Evolutionary conservation across 2,113 vertebrate species (phyloP).

Genomic region (Sapayoa aenigma): DNA sequence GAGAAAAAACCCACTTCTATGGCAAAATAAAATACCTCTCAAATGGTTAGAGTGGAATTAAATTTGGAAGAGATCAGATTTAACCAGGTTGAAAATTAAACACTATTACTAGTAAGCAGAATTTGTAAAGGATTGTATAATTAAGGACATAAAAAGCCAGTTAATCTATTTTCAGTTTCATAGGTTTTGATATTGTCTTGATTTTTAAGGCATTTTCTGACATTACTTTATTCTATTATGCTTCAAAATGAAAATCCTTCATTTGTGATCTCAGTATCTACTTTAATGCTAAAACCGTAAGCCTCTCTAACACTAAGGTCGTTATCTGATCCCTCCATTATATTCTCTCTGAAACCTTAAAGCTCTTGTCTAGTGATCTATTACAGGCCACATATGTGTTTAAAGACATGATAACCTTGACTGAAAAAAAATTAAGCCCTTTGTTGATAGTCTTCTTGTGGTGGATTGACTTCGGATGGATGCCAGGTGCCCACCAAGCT

Average conservation of each 20-base stretch:
- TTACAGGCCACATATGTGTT: not conserved
- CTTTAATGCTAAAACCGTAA: slow-evolving; percentile 5
- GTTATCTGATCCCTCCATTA: not conserved
- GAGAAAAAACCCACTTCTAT: not conserved
- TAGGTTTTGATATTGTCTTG: not conserved
- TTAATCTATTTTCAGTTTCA: not conserved
- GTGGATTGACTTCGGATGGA: not conserved
- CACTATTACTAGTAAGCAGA: not conserved
- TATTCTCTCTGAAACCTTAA: not conserved
- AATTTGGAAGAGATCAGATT: not conserved
- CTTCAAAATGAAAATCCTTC: not conserved
- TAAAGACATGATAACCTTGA: not conserved
- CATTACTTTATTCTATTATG: not conserved
- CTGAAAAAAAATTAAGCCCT: not conserved
- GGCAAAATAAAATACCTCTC: not conserved
- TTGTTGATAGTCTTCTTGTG: not conserved
- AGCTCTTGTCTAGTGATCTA: not conserved
- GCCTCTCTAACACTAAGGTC: not conserved
- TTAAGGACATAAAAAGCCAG: not conserved
- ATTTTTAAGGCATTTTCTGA: not conserved
- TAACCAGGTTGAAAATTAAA: not conserved
- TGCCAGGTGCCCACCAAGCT: not conserved
- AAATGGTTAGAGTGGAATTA: not conserved
- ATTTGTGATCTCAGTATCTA: not conserved
- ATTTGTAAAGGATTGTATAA: not conserved